Base-by-base conservation (phyloP, 2,888 invertebrate species). In the Parthenolecanium corni region DNA sequence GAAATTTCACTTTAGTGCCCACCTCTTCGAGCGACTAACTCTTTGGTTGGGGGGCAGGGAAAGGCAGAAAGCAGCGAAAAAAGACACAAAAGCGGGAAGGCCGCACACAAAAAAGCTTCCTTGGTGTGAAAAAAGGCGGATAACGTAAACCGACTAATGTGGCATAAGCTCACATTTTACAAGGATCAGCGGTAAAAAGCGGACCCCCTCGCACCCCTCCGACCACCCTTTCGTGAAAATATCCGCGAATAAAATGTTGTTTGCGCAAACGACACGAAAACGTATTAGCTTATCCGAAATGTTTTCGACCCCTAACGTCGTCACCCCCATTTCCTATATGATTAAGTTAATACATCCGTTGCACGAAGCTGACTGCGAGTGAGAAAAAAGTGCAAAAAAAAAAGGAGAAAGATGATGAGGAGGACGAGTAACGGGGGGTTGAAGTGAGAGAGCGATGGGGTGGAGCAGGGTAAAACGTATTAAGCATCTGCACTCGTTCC, bases 401-500 rank as follows among this genome's bases (percentile, higher is more conserved):
- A 9, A 4, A 31, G 31, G 31, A 31, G 9, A 31, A 31, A 31
- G 9, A 31, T 44, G 16, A n/a, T 18, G 46, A 20, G n/a, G 46
- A 40, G 16, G 40, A 40, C 11, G 21, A 23, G 21, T 14, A 23
- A 49, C 2, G 23, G 21, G n/a, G n/a, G n/a, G n/a, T n/a, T n/a
- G n/a, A n/a, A n/a, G n/a, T n/a, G n/a, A 49, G 21, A 21, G 49
- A 2, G 23, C 49, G 49, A 49, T 5, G 14, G 49, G 21, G 23
- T 14, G 23, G 21, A 5, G 23, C 11, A 21, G 49, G 49, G 31
- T 25, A 23, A 49, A 49, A 49, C 49, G 52, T 36, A 36, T 52
- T 52, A 52, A 52, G 36, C 52, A 52, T 25, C 31, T 52, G 52
- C 18, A 52, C 18, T 36, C 25, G 36, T 52, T 52, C 52, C 36